Conservation (phyloP, 2,888 invertebrate species). For the Archips xylosteana region DNA sequence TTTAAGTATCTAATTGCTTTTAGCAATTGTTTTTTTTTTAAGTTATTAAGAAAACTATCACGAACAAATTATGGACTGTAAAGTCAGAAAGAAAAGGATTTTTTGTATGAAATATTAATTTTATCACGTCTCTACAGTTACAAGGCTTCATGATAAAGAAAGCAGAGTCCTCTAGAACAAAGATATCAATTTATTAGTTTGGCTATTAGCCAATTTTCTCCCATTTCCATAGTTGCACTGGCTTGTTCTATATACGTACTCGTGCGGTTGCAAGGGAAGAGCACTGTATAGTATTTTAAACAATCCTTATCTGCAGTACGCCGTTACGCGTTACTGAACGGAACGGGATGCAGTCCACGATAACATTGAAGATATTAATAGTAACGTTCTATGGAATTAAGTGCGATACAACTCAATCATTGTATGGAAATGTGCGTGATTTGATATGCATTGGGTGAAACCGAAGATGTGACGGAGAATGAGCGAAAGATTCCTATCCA, state of each 20-base stretch:
- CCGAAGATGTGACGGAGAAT: neutral
- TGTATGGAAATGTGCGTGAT: conserved; percentile 34
- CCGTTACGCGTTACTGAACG: conserved; percentile 30
- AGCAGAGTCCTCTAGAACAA: no score
- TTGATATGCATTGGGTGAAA: neutral
- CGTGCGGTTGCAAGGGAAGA: neutral
- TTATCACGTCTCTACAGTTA: no score
- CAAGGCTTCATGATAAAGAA: no score
- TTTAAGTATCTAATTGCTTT: neutral
- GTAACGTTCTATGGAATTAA: conserved; percentile 20
- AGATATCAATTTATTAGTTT: no score
- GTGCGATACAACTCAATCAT: conserved; percentile 29
- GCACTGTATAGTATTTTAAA: neutral
- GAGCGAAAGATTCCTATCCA: neutral
- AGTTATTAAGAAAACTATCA: no score
- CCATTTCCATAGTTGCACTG: no score
- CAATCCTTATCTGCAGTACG: neutral
- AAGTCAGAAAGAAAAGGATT: no score
- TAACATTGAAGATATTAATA: conserved; percentile 40
- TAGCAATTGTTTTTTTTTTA: neutral
- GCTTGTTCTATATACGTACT: no score
- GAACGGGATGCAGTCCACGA: conserved; percentile 38
- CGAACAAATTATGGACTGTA: no score
- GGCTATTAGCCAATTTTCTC: no score
- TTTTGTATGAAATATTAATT: no score